Conservation (phyloP, 1,140 invertebrate genomes). For the Xylocopa sonorina region DNA sequence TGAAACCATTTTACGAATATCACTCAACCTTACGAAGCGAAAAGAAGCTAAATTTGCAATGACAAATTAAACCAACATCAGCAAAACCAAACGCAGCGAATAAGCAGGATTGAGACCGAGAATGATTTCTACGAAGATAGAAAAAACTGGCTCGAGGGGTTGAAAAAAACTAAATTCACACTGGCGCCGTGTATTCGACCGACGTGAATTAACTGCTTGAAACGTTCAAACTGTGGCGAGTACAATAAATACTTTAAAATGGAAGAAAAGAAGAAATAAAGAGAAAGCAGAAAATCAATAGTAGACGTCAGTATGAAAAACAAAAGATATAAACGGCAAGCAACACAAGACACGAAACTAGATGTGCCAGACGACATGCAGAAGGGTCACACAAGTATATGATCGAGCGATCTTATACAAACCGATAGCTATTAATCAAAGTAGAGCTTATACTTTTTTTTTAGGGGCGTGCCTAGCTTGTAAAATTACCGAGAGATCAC, state of each 20-base stretch:
- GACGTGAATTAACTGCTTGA: background rate
- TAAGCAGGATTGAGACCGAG: conserved; percentile 15
- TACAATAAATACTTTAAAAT: conserved; percentile 1
- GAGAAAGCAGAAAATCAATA: background rate
- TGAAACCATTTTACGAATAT: background rate
- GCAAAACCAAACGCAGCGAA: background rate
- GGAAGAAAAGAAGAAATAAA: conserved; percentile 1
- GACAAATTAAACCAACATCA: conserved; percentile 13
- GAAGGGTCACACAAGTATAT: conserved; percentile 66
- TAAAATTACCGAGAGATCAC: conserved; percentile 1
- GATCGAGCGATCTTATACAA: conserved; percentile 22
- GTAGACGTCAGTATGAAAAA: conserved; percentile 62
- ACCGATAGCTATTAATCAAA: conserved; percentile 1
- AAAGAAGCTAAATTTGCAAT: conserved; percentile 16
- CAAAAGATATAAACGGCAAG: conserved; percentile 71
- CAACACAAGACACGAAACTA: conserved; percentile 81
- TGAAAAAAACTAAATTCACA: conserved; percentile 67
- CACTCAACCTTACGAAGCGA: background rate
- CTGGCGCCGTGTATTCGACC: conserved; percentile 43
- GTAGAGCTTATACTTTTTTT: conserved; percentile 3
- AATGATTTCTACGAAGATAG: conserved; percentile 10
- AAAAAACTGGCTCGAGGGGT: conserved; percentile 59
- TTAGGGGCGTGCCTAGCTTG: conserved; percentile 5
- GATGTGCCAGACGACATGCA: conserved; percentile 80
- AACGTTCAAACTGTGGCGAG: background rate